A percentile compares a stretch with the other conserved stretches of the same genome.
Conservation (phyloP, 92 coral and sea anemone species). For the Heliopora coerulea region DNA sequence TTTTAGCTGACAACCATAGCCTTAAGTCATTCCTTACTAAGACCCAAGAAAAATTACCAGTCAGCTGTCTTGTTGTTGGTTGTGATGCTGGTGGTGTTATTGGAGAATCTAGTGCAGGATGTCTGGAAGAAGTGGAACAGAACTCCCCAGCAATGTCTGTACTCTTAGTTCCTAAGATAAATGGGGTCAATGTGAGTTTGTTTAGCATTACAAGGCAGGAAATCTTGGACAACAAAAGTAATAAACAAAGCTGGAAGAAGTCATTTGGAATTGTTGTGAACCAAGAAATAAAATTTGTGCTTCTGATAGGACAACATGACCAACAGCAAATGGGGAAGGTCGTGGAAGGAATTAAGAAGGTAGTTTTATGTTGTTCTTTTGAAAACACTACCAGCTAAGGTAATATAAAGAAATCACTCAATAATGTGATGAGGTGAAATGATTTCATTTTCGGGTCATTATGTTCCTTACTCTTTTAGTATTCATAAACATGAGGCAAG, state of each 20-base stretch:
- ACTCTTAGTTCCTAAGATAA: constrained; percentile 81
- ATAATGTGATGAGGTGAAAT: not conserved
- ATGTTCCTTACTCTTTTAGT: too few species aligned
- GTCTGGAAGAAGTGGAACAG: constrained; percentile 57
- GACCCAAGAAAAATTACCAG: constrained; percentile 65
- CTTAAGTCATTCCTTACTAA: constrained; percentile 62
- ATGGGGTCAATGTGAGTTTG: constrained; percentile 66
- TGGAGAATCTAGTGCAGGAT: constrained; percentile 67
- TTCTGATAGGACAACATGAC: constrained; percentile 68
- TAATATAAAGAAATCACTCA: not conserved
- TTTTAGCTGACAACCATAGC: constrained; percentile 55
- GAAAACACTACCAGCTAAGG: not conserved
- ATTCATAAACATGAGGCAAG: too few species aligned
- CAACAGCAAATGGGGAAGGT: constrained; percentile 81
- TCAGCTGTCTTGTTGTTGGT: constrained; percentile 69
- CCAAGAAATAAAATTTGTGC: constrained; percentile 70
- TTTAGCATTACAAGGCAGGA: constrained; percentile 79
- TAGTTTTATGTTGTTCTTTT: not conserved
- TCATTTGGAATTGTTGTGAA: constrained; percentile 69
- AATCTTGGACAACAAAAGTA: constrained; percentile 68
- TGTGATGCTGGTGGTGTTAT: constrained; percentile 76
- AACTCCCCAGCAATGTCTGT: constrained; percentile 67
- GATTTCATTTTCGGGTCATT: not conserved
- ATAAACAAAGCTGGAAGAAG: constrained; percentile 73
- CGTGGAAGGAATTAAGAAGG: constrained; percentile 80